Evolutionary conservation across 1,140 invertebrate genomes (phyloP), one percentile per base, ranked within the genome.

Genomic region (Aricia agestis): DNA sequence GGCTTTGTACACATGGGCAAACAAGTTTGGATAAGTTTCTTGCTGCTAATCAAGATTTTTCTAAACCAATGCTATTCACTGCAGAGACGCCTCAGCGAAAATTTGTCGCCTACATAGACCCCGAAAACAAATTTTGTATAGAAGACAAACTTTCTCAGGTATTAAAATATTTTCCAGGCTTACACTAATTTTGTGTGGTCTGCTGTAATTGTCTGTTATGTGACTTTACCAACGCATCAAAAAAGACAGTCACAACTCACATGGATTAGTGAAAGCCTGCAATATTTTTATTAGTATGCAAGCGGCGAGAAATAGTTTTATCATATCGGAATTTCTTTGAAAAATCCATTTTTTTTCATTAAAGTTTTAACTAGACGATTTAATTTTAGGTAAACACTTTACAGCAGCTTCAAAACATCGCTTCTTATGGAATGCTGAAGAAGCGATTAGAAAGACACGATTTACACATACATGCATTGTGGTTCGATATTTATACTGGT

Each of bases 401-500:
- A 15, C 97, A 99, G 86, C 98, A 99, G 89, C 92, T 99, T 69
- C 97, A 98, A 87, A 98, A 99, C 86, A 95, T 99, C 68, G 97
- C 98, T 0, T 98, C 97, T 25, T 98, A 99, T 84, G 97, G 97
- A 31, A 98, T 99, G 91, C 92, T 99, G 42, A 96, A 97, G 80
- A 95, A 95, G 74, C 93, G 96, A 1, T 87, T 99, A 11, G 95
- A 96, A 85, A 93, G 93, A 25, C 95, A 97, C 78, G 94, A 97
- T 83, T 92, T 98, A 6, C 96, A 98, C 80, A 96, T 98, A 74
- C 97, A 98, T 83, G 97, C 98, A 0, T 92, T 99, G 4, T 99
- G 98, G 98, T 99, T 99, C 87, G 98, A 99, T 87, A 98, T 99
- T 82, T 98, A 98, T 81, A 98, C 97, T 0, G 98, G 98, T 3